A percentile compares a stretch with the other conserved stretches of the same genome.
Evolutionary conservation across 2,113 vertebrate genomes (phyloP).

Genomic region (Oceanodroma tethys): DNA sequence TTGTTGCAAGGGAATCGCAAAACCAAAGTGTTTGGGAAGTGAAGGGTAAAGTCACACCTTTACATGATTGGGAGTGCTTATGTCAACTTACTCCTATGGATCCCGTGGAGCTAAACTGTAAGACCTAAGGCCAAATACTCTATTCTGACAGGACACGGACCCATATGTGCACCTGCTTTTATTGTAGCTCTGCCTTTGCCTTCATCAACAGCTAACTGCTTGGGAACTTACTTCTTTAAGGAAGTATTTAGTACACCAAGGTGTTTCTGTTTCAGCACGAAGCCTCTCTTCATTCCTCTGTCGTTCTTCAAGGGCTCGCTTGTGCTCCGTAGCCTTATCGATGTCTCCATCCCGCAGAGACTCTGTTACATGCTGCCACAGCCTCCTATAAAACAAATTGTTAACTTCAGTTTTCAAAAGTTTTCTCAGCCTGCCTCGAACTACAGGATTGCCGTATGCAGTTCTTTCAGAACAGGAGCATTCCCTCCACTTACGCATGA

Average conservation of each 20-base stretch:
- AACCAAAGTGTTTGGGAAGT: neutral
- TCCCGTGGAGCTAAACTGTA: neutral
- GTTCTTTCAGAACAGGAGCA: neutral
- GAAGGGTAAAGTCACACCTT: neutral
- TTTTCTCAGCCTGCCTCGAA: neutral
- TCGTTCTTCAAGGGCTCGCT: conserved; percentile 87
- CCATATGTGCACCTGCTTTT: neutral
- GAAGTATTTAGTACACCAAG: conserved; percentile 92
- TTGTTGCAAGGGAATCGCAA: neutral
- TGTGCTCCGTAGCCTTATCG: conserved; percentile 94
- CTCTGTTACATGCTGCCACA: conserved; percentile 93
- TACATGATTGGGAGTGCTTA: neutral
- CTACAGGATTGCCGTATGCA: neutral
- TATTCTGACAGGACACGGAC: neutral
- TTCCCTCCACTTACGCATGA: fast-evolving
- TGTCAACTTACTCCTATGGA: neutral
- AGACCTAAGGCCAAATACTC: neutral
- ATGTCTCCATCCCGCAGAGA: conserved; percentile 89
- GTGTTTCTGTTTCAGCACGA: conserved; percentile 84
- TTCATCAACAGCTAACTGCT: neutral
- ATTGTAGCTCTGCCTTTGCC: neutral
- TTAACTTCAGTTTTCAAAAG: neutral
- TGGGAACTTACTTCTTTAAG: conserved; percentile 81
- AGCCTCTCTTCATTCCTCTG: conserved; percentile 90
- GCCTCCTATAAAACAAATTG: conserved; percentile 73